A percentile compares a stretch with the other conserved stretches of the same genome.
Evolutionary conservation across 1,140 invertebrate genomes (phyloP).

Genomic region (Magallana ariakensis): DNA sequence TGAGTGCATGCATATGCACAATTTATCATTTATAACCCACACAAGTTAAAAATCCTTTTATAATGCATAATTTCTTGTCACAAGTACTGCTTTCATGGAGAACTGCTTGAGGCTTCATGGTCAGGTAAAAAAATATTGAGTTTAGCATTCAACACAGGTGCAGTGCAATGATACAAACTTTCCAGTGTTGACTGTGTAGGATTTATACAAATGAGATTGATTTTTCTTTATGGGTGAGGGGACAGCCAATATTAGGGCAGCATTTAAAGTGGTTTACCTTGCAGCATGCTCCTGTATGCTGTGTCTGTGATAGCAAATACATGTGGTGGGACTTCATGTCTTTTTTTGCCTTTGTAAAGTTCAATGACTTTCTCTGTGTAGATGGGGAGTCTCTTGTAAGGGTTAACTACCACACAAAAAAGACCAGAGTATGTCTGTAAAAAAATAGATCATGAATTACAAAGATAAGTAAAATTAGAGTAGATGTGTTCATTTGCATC

Average conservation of each 20-base stretch:
- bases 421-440: slow-evolving; percentile 98
- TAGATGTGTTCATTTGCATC: too few species aligned
- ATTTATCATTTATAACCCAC: too few species aligned
- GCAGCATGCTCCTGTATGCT: slow-evolving; percentile 98
- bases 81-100: not conserved
- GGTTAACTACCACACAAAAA: slow-evolving; percentile 99
- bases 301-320: slow-evolving; percentile 99
- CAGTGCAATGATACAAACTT: not conserved
- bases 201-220: too few species aligned
- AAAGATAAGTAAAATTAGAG: too few species aligned
- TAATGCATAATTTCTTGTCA: not conserved
- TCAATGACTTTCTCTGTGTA: slow-evolving; percentile 99
- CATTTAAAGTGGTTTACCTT: slow-evolving; percentile 86
- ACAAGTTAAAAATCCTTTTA: too few species aligned
- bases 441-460: slow-evolving; percentile 49
- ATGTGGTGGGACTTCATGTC: slow-evolving; percentile 99
- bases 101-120: not conserved
- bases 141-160: not conserved
- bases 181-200: too few species aligned
- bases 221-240: too few species aligned
- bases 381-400: slow-evolving; percentile 98
- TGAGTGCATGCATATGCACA: too few species aligned
- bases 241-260: too few species aligned
- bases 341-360: slow-evolving; percentile 99
- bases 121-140: not conserved